Conservation (phyloP, 2,888 invertebrate genomes). For the Meiosimyza decipiens region DNA sequence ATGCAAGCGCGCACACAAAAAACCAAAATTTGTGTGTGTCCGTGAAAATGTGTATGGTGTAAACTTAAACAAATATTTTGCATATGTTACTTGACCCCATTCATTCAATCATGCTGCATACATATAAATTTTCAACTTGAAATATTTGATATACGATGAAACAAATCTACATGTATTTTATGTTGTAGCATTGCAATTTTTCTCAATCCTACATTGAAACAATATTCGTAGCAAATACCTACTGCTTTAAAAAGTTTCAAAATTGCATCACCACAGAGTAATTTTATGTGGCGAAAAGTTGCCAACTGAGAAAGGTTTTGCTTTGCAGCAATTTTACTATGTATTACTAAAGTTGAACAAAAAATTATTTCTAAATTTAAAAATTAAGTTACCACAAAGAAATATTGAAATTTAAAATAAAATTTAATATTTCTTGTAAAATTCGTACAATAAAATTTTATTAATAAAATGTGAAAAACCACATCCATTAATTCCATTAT, state of each 20-base stretch:
- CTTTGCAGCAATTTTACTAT: no score
- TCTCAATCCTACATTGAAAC: background rate
- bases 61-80: conserved; percentile 43
- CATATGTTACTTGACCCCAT: conserved; percentile 29
- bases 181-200: conserved; percentile 2
- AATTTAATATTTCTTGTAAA: no score
- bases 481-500: no score
- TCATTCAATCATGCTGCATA: conserved; percentile 8
- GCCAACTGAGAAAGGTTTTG: no score
- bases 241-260: background rate
- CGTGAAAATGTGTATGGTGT: conserved; percentile 29
- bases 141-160: background rate
- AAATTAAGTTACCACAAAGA: no score
- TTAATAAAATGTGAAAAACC: no score
- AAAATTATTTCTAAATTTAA: no score
- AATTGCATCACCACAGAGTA: background rate
- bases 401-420: no score
- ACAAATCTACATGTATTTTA: conserved; percentile 17
- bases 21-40: conserved; percentile 11
- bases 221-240: background rate
- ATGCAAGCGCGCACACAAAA: conserved; percentile 11
- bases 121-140: conserved; percentile 8
- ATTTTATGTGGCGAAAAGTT: background rate
- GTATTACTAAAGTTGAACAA: no score
- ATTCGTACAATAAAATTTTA: no score